Evolutionary conservation across 2,797 vertebrate species (phyloP).

Genomic region (Moxostoma hubbsi): DNA sequence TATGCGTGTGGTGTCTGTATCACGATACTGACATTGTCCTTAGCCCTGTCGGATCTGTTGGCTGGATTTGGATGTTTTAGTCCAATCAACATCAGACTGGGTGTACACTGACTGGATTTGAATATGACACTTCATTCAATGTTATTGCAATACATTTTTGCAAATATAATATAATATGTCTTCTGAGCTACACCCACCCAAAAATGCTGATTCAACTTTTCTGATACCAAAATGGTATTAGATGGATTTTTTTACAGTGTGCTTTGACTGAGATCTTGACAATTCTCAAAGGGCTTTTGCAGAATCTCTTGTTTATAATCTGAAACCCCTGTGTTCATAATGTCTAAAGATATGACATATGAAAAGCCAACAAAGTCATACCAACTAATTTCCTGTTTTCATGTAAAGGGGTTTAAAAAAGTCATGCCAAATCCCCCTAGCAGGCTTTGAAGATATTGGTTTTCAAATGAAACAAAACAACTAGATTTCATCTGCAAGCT

Average conservation of each 20-base stretch:
- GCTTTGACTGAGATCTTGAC: neutral
- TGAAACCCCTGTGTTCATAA: neutral
- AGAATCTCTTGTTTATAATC: neutral
- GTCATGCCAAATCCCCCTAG: constrained; percentile 4
- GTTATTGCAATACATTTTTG: no score
- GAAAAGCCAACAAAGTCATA: constrained; percentile 39
- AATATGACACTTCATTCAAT: no score
- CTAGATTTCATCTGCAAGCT: constrained; percentile 16
- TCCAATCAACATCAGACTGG: no score
- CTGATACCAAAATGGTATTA: neutral
- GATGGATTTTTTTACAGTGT: neutral
- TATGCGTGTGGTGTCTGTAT: no score
- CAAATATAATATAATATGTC: no score
- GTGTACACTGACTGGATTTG: no score
- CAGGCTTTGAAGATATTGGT: constrained; percentile 42
- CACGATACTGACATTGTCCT: no score
- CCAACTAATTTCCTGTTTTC: constrained; percentile 58
- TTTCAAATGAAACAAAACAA: constrained; percentile 48
- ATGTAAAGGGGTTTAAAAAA: constrained; percentile 28
- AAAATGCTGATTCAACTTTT: no score
- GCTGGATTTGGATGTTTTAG: no score
- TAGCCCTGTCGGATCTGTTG: no score
- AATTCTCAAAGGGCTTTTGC: neutral
- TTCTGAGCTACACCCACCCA: no score
- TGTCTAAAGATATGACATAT: constrained; percentile 18